These are phyloP conservation scores for Trididemnum miniatum DNA, from an alignment of 23 tunicate genomes.

Conservation along the genomic window DNA sequence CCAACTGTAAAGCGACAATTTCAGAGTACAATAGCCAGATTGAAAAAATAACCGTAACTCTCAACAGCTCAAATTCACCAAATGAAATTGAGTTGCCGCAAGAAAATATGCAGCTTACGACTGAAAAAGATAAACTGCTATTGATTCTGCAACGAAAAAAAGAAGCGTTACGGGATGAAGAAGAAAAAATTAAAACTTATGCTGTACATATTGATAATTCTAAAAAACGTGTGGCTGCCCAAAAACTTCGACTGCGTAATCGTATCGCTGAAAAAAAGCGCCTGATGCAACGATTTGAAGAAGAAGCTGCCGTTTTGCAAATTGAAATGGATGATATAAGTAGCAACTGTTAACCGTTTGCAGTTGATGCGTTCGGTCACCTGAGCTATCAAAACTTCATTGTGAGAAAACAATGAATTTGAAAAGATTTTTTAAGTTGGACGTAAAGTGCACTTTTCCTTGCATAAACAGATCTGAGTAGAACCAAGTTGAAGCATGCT, in stretches of 20 bases:
- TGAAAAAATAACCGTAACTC: not conserved
- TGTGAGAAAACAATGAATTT: too few relatives aligned
- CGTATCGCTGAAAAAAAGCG: constrained; percentile 16
- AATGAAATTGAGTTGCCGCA: not conserved
- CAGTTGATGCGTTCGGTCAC: too few relatives aligned
- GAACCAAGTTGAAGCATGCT: too few relatives aligned
- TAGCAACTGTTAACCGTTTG: too few relatives aligned
- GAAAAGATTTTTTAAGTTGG: too few relatives aligned
- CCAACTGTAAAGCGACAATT: not conserved
- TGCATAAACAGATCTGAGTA: too few relatives aligned
- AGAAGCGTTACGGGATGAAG: not conserved
- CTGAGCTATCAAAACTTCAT: too few relatives aligned
- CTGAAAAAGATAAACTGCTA: constrained; percentile 11
- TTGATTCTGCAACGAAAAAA: constrained; percentile 12
- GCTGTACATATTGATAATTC: not conserved
- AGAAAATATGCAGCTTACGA: not conserved
- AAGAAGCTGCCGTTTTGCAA: constrained; percentile 37
- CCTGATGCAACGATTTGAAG: constrained; percentile 37
- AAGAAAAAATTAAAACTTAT: not conserved
- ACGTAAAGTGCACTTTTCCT: too few relatives aligned
- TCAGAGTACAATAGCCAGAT: not conserved
- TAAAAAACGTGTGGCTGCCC: constrained; percentile 25
- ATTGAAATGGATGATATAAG: constrained; percentile 34
- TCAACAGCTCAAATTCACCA: not conserved
- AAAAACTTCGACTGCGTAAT: constrained; percentile 39